Evolutionary conservation across 30 jellyfish, hydroid and myxozoan genomes (phyloP), one percentile per base, ranked within the genome.

Genomic region (Cassiopea xamachana): DNA sequence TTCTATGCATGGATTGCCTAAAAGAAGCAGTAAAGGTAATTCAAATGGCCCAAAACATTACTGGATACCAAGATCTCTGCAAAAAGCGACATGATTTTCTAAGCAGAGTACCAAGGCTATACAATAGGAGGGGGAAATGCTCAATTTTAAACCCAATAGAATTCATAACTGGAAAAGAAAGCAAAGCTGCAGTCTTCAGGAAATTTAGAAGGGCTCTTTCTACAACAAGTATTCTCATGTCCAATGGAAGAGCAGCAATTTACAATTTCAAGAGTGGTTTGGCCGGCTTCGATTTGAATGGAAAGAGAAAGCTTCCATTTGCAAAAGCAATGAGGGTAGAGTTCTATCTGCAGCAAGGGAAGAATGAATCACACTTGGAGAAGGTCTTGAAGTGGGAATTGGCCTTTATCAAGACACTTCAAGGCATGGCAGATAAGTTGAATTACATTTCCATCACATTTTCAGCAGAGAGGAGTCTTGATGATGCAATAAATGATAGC

Each of bases 401-500:
- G 86, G 69, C n/a, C 17, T 85, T 91, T 60, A 27, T 91, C 77
- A 43, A 17, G 46, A 82, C 58, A 7, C 51, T 91, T 92, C 19
- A 77, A 46, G 72, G 61, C 27, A 82, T 64, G 55, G 18, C 50
- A 47, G 39, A 60, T 27, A 69, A 71, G 6, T 77, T 55, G 6
- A 73, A 73, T 48, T 59, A 87, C 59, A 43, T 55, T 18, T 47
- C 70, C 12, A n/a, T 91, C 17, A 73, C 43, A 2, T 85, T 61
- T 61, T 61, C 93, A 7, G 90, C 94, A 1, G 93, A 92, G 39
- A 85, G 92, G 61, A 91, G 95, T 71, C 48, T 82, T 45, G 97
- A 91, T 69, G 97, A 91, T 72, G 92, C 97, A n/a, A 85, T 84
- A 39, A 77, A 12, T 51, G 97, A 82, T 43, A 91, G 97, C 80